A percentile compares a stretch with the other conserved stretches of the same genome.
Evolutionary conservation across 1,140 invertebrate genomes (phyloP).

Genomic region (Centruroides vittatus): DNA sequence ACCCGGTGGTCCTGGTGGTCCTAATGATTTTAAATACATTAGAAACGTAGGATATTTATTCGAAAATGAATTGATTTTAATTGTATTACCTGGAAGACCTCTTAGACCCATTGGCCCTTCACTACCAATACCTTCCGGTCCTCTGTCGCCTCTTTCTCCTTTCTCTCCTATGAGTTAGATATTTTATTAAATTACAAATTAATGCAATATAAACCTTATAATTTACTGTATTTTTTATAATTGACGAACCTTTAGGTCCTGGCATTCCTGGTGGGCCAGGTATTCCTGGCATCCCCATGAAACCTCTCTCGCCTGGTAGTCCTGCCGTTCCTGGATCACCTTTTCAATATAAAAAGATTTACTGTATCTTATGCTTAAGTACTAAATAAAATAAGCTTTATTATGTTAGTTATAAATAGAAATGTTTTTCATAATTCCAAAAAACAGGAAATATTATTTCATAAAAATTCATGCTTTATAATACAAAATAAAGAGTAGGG

Average conservation of each 20-base stretch:
- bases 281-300: slow-evolving; percentile 45
- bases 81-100: slow-evolving; percentile 42
- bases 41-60: not conserved
- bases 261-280: slow-evolving; percentile 39
- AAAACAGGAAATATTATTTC: too few species aligned
- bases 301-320: slow-evolving; percentile 42
- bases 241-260: slow-evolving; percentile 29
- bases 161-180: slow-evolving; percentile 35
- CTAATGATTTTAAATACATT: slow-evolving; percentile 24
- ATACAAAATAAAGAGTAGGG: too few species aligned
- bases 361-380: too few species aligned
- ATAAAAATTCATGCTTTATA: too few species aligned
- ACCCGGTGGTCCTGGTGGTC: slow-evolving; percentile 44
- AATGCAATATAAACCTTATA: too few species aligned
- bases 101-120: slow-evolving; percentile 50
- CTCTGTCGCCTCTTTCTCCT: slow-evolving; percentile 56
- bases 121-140: slow-evolving; percentile 45
- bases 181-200: too few species aligned
- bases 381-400: too few species aligned
- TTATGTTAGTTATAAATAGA: too few species aligned
- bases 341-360: slow-evolving; percentile 12
- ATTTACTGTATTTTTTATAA: too few species aligned
- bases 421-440: too few species aligned
- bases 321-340: slow-evolving; percentile 38
- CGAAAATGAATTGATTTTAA: not conserved